Conservation (phyloP, 2,797 vertebrate species). For the Typhlichthys eigenmanni region DNA sequence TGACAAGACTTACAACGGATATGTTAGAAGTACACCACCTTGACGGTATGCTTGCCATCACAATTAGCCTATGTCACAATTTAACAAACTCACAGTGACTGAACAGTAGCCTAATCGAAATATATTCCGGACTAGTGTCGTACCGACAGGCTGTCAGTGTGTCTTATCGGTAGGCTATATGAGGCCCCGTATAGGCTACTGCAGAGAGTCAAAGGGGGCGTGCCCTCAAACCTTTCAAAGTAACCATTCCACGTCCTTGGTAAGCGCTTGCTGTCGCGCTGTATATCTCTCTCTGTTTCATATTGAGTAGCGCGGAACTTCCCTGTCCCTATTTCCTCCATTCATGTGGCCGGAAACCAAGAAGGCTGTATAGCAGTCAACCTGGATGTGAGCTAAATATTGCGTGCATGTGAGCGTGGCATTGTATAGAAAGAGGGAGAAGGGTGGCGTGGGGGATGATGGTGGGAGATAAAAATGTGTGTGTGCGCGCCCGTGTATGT, state of each 20-base stretch:
- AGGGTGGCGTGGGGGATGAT: no score
- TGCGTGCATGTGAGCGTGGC: no score
- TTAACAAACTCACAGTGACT: no score
- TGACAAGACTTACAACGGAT: constrained; percentile 27
- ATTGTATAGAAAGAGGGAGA: no score
- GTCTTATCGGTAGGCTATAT: constrained; percentile 8
- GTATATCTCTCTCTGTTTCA: constrained; percentile 42
- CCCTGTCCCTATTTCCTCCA: constrained; percentile 67
- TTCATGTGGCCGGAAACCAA: constrained; percentile 18
- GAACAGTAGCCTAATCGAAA: background rate
- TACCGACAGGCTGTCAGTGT: background rate
- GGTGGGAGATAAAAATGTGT: no score
- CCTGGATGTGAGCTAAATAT: no score
- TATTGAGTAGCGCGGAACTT: constrained; percentile 66
- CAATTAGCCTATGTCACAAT: background rate
- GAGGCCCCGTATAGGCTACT: no score
- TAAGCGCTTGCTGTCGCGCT: no score
- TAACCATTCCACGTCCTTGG: background rate
- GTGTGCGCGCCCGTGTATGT: no score
- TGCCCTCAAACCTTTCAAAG: background rate
- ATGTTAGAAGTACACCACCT: constrained; percentile 1
- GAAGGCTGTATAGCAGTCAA: no score
- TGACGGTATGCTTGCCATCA: background rate
- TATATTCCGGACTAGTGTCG: constrained; percentile 1
- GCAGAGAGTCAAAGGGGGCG: background rate